These are phyloP conservation scores for Catocala sponsa DNA, from an alignment of 2,888 invertebrate species.

Conservation along the genomic window DNA sequence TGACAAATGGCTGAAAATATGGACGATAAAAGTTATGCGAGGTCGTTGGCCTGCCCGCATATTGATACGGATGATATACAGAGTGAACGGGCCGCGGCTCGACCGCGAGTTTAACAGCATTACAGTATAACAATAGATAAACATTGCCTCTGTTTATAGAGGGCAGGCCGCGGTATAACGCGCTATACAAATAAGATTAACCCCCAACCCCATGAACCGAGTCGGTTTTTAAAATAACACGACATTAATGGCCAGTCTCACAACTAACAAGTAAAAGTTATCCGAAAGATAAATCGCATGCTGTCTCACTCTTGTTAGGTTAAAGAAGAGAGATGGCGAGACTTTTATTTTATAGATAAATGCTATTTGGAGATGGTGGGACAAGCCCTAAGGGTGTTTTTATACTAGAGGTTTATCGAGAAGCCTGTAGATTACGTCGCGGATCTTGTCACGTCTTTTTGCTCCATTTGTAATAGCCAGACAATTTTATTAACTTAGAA, in stretches of 20 bases:
- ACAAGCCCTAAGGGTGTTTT: not conserved
- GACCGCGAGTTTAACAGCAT: slow-evolving; percentile 29
- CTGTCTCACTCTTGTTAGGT: no score
- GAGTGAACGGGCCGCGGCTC: slow-evolving; percentile 2
- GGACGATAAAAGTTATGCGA: slow-evolving; percentile 5
- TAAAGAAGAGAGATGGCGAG: no score
- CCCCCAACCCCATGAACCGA: not conserved
- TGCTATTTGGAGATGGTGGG: no score
- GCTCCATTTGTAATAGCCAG: no score
- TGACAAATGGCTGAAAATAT: slow-evolving; percentile 18
- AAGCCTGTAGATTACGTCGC: no score
- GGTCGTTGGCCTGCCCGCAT: slow-evolving; percentile 23
- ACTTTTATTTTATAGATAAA: no score
- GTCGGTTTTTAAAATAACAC: not conserved
- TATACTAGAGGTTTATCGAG: not conserved
- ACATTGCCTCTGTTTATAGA: slow-evolving; percentile 32
- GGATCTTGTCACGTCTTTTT: no score
- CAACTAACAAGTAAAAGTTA: no score
- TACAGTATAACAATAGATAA: slow-evolving; percentile 21
- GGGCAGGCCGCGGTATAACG: slow-evolving; percentile 8
- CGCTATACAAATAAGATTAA: slow-evolving; percentile 12
- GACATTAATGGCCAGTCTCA: no score
- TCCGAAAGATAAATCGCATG: no score
- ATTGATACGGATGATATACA: slow-evolving; percentile 15
- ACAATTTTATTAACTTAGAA: no score